Evolutionary conservation across 2,113 vertebrate genomes (phyloP).

Genomic region (Lethenteron reissneri): DNA sequence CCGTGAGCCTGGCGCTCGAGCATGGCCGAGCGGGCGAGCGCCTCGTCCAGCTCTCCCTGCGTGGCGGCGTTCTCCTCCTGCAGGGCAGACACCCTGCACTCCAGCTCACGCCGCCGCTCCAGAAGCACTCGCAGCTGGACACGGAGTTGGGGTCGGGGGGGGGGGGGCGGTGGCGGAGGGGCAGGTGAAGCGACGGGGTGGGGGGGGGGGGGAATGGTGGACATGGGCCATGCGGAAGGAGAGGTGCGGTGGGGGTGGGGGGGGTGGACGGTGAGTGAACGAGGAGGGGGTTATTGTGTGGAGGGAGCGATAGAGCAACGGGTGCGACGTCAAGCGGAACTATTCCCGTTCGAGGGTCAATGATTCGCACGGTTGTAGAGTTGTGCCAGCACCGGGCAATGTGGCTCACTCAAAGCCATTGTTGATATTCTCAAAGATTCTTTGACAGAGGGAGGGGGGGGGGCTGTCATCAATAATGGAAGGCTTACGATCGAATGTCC

Average conservation of each 20-base stretch:
- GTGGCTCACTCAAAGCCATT: no score
- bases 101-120: conserved; percentile 63
- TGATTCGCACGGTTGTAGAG: no score
- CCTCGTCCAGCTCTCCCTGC: conserved; percentile 54
- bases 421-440: no score
- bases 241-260: conserved; percentile 4
- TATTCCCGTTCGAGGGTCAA: no score
- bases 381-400: no score
- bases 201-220: background rate
- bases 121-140: conserved; percentile 85
- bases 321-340: background rate
- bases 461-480: no score
- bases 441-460: no score
- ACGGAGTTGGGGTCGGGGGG: background rate
- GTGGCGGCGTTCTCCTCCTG: conserved; percentile 74
- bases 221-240: background rate
- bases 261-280: background rate
- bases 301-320: conserved; percentile 9
- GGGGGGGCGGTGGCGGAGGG: background rate
- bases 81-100: conserved; percentile 44
- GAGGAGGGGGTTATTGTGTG: conserved; percentile 8
- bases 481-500: no score
- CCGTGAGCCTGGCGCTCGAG: conserved; percentile 60
- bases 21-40: conserved; percentile 57
- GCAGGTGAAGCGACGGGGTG: no score